Evolutionary conservation across 1,140 invertebrate species (phyloP).

Genomic region (Drosophila setifemur): DNA sequence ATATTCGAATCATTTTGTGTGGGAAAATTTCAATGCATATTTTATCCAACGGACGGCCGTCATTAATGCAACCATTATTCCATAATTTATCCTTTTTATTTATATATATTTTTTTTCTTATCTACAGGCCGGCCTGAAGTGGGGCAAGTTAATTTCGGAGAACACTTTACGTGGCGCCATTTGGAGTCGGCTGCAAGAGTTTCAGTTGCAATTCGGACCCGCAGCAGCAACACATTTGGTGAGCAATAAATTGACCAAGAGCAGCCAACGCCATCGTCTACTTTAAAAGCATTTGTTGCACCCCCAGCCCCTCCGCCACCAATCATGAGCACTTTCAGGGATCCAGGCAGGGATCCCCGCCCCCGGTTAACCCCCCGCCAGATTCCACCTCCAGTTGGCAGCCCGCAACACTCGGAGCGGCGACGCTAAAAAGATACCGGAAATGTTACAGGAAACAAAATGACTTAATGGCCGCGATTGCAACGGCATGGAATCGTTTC

Average conservation of each 20-base stretch:
- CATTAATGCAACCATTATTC: conserved; percentile 53
- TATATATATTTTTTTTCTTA: conserved; percentile 31
- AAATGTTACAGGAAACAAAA: conserved; percentile 79
- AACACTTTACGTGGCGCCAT: conserved; percentile 62
- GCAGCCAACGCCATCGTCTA: conserved; percentile 60
- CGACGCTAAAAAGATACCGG: conserved; percentile 75
- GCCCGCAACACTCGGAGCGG: conserved; percentile 21
- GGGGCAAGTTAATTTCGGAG: conserved; percentile 62
- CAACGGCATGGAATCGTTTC: conserved; percentile 56
- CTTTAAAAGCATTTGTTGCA: conserved; percentile 71
- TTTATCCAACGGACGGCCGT: conserved; percentile 6
- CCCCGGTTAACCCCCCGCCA: neutral
- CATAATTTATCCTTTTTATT: conserved; percentile 31
- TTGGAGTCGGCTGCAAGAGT: conserved; percentile 34
- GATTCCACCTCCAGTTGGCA: neutral
- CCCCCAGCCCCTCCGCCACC: conserved; percentile 10
- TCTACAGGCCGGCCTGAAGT: conserved; percentile 42
- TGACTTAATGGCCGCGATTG: conserved; percentile 79
- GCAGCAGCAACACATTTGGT: conserved; percentile 56
- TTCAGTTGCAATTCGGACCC: conserved; percentile 40
- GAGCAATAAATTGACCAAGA: conserved; percentile 74
- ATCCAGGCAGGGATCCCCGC: conserved; percentile 7
- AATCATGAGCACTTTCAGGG: conserved; percentile 12
- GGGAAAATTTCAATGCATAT: conserved; percentile 20
- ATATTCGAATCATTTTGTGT: neutral